Evolutionary conservation across 2,113 vertebrate species (phyloP), one percentile per base, ranked within the genome.

Genomic region (Castor canadensis): DNA sequence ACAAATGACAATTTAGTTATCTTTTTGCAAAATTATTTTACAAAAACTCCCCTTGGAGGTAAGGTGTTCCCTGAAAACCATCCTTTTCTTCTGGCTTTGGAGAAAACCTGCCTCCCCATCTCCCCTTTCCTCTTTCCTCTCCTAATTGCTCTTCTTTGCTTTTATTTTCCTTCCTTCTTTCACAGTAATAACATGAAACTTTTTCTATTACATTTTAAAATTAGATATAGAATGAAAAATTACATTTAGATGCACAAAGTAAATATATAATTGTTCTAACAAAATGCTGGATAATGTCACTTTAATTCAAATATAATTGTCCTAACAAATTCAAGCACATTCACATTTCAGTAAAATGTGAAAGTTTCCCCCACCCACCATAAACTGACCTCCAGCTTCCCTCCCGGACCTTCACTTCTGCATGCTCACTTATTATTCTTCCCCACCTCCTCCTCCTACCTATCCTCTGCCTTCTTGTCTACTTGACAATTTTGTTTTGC

Each of bases 41-140:
- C 28, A 17, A 22, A 84, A 84, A 6, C 5, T 35, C 5, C 6
- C 35, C 32, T 54, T 4, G 5, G 49, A 69, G 28, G n/a, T 35
- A 9, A 24, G 20, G 9, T 40, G 47, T 40, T 30, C 11, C 1
- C 1, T 8, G 9, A 12, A 28, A 17, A 49, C 49, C 82, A 56
- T 47, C 35, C 19, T 3, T 3, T 8, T 32, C 11, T 86, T n/a
- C 71, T 30, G 49, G 26, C 17, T 12, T 43, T 32, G 9, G 49
- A 43, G 0, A 40, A 52, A 56, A 43, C 26, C 11, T 12, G 9
- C 2, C 32, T 60, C 20, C 0, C 52, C 12, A 0, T 6, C 2
- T 15, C 9, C 28, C 35, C 7, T 52, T 49, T n/a, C 62, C 26
- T 22, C 30, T 76, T 17, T 49, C 45, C 45, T 20, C 22, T 28